Evolutionary conservation across 1,140 invertebrate genomes (phyloP), one percentile per base, ranked within the genome.

Genomic region (Hormaphis cornu): DNA sequence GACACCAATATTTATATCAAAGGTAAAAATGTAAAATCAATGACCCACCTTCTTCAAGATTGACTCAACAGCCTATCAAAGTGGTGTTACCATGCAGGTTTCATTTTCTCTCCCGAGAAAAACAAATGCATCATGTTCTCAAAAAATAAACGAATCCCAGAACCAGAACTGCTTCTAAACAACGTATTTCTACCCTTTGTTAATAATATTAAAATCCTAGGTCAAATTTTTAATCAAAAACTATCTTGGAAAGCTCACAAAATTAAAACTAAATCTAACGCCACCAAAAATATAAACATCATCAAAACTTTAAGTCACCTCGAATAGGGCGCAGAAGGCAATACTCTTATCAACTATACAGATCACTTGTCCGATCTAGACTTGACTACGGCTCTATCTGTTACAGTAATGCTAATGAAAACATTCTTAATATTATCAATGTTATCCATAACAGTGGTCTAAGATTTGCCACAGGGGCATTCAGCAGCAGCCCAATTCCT

Each of bases 161-260:
- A 52, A 28, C 12, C 28, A 52, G 22, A 52, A 6, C 6, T 28
- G 14, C 9, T 3, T 14, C 16, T 52, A 26, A 52, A 52, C 50
- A 52, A 52, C 6, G 16, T 1, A 0, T 24, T 12, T 0, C 26
- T 52, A 16, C 24, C 24, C 26, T 14, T 14, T 28, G 10, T 12
- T 7, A 52, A 52, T 1, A 52, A 22, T 12, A n/a, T 52, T 28
- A 58, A 79, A 72, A 40, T 66, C 10, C 18, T 58, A 1, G 54
- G 54, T 1, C 12, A 37, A 9, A 40, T 5, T 1, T 58, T 58
- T n/a, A 33, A 58, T 9, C 12, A 35, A 10, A 58, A 37, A 22
- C 8, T 12, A 7, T 22, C 33, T 1, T 58, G 54, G 54, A 1
- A 22, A 0, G 12, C 54, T 6, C 26, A 52, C 12, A 7, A 28